Conservation (phyloP, 2,797 vertebrate genomes). For the Anguilla marmorata region DNA sequence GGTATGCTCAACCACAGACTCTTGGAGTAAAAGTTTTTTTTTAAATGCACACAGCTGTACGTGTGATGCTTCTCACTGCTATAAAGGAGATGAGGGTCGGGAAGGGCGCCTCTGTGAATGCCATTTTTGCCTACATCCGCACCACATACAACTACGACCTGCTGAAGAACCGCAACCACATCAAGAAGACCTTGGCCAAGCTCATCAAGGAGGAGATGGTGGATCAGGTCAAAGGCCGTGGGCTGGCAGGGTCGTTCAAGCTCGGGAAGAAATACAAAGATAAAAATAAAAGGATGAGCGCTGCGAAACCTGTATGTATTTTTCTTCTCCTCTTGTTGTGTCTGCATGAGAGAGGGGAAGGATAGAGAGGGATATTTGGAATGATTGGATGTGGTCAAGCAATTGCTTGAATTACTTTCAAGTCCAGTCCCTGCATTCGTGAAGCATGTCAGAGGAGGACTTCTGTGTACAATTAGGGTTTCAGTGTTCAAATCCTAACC, state of each 20-base stretch:
- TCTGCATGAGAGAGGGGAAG: background rate
- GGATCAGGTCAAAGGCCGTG: constrained; percentile 90
- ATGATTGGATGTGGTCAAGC: background rate
- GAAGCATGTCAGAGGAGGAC: background rate
- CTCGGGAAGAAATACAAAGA: constrained; percentile 94
- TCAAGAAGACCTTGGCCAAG: constrained; percentile 86
- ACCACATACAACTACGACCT: constrained; percentile 85
- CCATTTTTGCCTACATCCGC: constrained; percentile 89
- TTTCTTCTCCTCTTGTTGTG: background rate
- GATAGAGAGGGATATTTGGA: background rate
- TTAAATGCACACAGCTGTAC: constrained; percentile 76
- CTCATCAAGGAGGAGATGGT: constrained; percentile 86
- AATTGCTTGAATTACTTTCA: background rate
- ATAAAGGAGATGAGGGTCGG: constrained; percentile 89
- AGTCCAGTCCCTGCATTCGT: background rate
- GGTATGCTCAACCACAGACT: too few relatives aligned
- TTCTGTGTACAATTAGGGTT: background rate
- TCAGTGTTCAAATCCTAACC: background rate
- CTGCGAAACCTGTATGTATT: constrained; percentile 76
- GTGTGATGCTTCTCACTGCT: constrained; percentile 89
- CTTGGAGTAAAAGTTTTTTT: constrained; percentile 9
- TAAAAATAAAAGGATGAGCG: constrained; percentile 71
- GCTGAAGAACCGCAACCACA: constrained; percentile 83
- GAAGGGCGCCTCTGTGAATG: constrained; percentile 88
- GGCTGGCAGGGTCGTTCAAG: constrained; percentile 91